Evolutionary conservation across 2,888 invertebrate species (phyloP).

Genomic region (Dysmachus trigonus): DNA sequence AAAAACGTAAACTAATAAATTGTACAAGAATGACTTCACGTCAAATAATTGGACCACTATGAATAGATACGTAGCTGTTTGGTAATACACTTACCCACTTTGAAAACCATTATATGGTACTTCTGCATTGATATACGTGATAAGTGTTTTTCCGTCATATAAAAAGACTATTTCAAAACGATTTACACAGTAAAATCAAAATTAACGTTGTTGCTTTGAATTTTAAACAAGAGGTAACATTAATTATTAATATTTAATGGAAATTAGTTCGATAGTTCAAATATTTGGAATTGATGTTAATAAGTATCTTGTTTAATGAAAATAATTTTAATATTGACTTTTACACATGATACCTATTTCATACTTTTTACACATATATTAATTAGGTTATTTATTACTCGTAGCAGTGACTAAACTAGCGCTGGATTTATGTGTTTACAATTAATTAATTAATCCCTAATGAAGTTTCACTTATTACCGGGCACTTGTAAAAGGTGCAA

Average conservation of each 20-base stretch:
- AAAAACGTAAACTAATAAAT: no score
- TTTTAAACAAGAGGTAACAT: neutral
- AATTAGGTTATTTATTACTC: neutral
- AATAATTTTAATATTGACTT: neutral
- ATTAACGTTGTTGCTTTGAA: neutral
- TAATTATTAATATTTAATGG: neutral
- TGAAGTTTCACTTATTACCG: neutral
- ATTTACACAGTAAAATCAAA: neutral
- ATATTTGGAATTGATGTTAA: neutral
- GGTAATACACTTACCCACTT: no score
- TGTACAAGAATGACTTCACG: no score
- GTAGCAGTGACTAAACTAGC: neutral
- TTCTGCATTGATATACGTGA: no score
- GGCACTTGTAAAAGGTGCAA: neutral
- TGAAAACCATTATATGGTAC: no score
- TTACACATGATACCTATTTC: neutral
- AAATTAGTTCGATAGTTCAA: neutral
- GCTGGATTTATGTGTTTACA: neutral
- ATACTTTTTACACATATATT: neutral
- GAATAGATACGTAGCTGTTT: no score
- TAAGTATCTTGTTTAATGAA: neutral
- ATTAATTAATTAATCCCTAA: neutral
- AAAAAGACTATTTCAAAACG: neutral
- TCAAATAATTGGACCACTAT: no score
- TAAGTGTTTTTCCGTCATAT: neutral